Conservation (phyloP, 2,888 invertebrate genomes). For the Chloromyia formosa region DNA sequence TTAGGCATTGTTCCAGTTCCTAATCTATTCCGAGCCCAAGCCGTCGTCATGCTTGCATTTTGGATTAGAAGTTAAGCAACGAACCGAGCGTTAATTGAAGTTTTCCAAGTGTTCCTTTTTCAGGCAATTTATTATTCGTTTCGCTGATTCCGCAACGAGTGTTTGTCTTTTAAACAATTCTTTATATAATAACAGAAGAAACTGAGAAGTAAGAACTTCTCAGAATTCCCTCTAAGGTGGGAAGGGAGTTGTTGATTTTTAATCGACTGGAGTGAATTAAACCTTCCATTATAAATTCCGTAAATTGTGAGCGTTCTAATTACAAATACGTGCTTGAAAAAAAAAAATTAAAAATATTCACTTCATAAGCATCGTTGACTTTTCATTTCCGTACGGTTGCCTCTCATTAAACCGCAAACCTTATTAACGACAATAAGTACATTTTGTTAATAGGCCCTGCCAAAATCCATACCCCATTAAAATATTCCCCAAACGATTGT, state of each 20-base stretch:
- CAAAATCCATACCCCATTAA: constrained; percentile 23
- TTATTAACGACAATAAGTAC: constrained; percentile 4
- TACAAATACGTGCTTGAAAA: too few relatives aligned
- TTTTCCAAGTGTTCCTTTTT: constrained; percentile 19
- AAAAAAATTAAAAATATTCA: too few relatives aligned
- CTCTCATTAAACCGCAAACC: neutral
- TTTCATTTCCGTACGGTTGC: neutral
- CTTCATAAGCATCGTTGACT: neutral
- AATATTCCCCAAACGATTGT: constrained; percentile 33
- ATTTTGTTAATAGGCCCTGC: neutral
- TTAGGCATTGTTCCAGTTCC: neutral
- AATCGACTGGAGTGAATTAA: too few relatives aligned
- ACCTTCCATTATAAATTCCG: neutral
- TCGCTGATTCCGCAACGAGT: constrained; percentile 1
- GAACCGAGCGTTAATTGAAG: constrained; percentile 37
- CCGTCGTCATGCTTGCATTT: constrained; percentile 2
- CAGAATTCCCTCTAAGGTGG: neutral
- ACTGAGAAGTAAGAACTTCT: neutral
- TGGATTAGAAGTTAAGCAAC: constrained; percentile 11
- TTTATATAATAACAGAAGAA: constrained; percentile 36
- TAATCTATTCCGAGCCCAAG: neutral
- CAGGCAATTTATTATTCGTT: constrained; percentile 16
- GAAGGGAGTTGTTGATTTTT: neutral
- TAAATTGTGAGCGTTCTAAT: too few relatives aligned
- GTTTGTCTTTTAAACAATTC: constrained; percentile 33